phyloP scores from a whole-genome alignment of 2,797 vertebrate genomes.

The Rhincodon typus region DNA sequence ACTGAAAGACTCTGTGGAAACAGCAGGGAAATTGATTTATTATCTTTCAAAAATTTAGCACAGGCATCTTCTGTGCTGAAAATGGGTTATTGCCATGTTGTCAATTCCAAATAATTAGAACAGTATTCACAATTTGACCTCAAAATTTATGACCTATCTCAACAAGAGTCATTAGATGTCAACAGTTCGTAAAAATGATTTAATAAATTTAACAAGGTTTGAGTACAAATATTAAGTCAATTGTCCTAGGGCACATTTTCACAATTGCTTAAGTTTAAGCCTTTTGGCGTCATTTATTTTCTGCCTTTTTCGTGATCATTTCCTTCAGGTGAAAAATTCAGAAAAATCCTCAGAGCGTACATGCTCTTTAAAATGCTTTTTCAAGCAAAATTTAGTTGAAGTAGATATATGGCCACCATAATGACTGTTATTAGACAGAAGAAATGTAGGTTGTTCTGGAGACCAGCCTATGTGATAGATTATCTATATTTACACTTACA shows the following conservation, averaged over 20 bases:
- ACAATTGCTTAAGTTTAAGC: not conserved
- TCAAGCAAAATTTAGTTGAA: not conserved
- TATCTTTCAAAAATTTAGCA: not conserved
- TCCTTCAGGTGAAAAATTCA: not conserved
- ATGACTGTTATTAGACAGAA: not conserved
- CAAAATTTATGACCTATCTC: not conserved
- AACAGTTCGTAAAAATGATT: not conserved
- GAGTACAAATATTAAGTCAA: not conserved
- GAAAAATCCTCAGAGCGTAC: not conserved
- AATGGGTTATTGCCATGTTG: not conserved
- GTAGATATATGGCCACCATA: not conserved
- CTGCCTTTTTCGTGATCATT: not conserved
- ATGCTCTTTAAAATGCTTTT: not conserved
- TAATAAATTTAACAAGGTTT: not conserved
- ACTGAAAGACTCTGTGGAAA: not conserved
- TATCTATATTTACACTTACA: not conserved
- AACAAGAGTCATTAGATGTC: not conserved
- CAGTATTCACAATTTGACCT: not conserved
- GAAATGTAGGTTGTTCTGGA: not conserved
- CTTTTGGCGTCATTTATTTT: not conserved
- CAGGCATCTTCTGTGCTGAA: not conserved
- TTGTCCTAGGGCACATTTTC: not conserved
- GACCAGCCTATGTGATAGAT: not conserved
- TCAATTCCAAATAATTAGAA: not conserved
- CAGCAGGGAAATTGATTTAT: not conserved